These are phyloP conservation scores for Dreissena rostriformis DNA, from an alignment of 1,140 invertebrate genomes.

Conservation along the genomic window DNA sequence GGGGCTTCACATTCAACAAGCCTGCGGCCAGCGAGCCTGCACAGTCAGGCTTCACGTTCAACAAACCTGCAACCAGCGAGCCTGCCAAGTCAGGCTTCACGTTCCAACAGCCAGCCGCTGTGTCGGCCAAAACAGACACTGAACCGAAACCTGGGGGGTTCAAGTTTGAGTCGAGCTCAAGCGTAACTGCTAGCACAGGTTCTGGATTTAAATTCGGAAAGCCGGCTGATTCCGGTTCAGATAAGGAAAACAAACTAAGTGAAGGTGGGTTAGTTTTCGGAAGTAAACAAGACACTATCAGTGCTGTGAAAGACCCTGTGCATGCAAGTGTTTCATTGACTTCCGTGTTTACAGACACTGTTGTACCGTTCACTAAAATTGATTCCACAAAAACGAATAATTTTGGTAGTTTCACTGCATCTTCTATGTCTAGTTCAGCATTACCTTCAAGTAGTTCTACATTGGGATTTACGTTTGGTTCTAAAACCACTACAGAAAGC, in stretches of 20 bases:
- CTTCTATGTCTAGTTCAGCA: not conserved
- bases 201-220: conserved; percentile 44
- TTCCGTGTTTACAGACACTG: conserved; percentile 18
- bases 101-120: not conserved
- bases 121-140: not conserved
- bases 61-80: conserved; percentile 1
- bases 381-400: not conserved
- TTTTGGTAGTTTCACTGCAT: not conserved
- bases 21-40: not conserved
- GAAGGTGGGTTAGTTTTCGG: conserved; percentile 18
- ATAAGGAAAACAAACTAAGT: not conserved
- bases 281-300: not conserved
- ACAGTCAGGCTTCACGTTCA: conserved; percentile 20
- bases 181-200: not conserved
- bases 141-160: conserved; percentile 32
- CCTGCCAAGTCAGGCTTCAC: not conserved
- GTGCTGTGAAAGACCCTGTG: not conserved
- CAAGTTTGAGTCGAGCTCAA: conserved; percentile 27
- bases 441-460: conserved; percentile 19
- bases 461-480: conserved; percentile 10
- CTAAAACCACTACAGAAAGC: conserved; percentile 16
- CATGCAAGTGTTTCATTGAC: conserved; percentile 8
- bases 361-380: too few species aligned
- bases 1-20: conserved; percentile 20
- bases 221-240: conserved; percentile 28